These are phyloP conservation scores for Brachynemurus nebulosus DNA, from an alignment of 2,888 invertebrate species.

Conservation along the genomic window DNA sequence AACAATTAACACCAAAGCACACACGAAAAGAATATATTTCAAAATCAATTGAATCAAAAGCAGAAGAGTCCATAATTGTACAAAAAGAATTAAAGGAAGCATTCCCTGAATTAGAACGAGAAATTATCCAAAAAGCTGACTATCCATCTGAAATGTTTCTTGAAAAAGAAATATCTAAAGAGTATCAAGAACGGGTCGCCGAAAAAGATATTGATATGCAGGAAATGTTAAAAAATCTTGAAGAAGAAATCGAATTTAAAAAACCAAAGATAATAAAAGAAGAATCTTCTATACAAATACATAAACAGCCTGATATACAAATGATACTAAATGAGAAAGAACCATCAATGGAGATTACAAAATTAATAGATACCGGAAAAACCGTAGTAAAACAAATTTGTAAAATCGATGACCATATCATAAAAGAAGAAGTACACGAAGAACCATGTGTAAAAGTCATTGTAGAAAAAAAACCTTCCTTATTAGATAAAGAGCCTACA, in stretches of 20 bases:
- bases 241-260: background rate
- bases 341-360: background rate
- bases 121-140: no score
- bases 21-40: background rate
- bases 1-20: conserved; percentile 3
- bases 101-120: no score
- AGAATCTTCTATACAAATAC: background rate
- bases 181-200: no score
- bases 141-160: no score
- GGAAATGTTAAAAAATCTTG: background rate
- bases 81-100: no score
- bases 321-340: background rate
- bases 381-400: background rate
- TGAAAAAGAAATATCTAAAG: no score
- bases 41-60: no score
- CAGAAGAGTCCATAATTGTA: no score
- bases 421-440: conserved; percentile 1
- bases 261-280: background rate
- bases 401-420: background rate
- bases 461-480: background rate
- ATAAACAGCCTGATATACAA: background rate
- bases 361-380: background rate
- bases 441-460: conserved; percentile 12
- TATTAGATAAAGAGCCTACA: no score
- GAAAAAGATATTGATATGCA: conserved; percentile 2